Conservation (phyloP, 1,140 invertebrate species). For the Samia ricini region DNA sequence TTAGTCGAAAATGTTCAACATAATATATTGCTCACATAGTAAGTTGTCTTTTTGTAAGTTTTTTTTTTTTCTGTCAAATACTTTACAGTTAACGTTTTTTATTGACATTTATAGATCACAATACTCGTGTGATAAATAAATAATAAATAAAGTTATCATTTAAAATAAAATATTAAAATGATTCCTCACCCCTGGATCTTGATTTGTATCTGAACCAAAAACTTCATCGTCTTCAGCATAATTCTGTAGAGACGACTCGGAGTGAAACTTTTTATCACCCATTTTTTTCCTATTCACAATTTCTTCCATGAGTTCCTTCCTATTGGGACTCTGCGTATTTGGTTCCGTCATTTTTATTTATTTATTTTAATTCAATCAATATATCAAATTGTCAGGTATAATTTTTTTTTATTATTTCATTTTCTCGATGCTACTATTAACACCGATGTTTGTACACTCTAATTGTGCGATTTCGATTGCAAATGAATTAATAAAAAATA, state of each 20-base stretch:
- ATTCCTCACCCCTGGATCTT: slow-evolving; percentile 56
- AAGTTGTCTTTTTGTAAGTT: no score
- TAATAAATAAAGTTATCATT: neutral
- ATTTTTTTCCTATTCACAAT: slow-evolving; percentile 55
- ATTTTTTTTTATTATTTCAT: neutral
- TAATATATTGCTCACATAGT: no score
- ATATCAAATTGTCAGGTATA: no score
- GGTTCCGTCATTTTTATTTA: slow-evolving; percentile 44
- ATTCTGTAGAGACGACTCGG: slow-evolving; percentile 59
- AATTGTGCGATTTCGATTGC: slow-evolving; percentile 54
- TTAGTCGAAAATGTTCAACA: no score
- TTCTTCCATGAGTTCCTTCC: slow-evolving; percentile 50
- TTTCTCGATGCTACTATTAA: neutral
- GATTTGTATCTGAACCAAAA: slow-evolving; percentile 16
- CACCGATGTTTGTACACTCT: slow-evolving; percentile 29
- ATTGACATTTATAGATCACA: no score
- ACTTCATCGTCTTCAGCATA: slow-evolving; percentile 44
- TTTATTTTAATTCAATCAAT: no score
- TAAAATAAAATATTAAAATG: neutral
- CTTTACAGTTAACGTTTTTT: no score
- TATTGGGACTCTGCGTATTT: slow-evolving; percentile 15
- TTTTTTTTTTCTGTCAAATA: no score
- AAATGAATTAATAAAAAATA: slow-evolving; percentile 60
- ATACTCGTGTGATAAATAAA: no score
- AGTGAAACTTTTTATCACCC: slow-evolving; percentile 64